Conservation (phyloP, 2,113 vertebrate species). For the Limnothrissa miodon region DNA sequence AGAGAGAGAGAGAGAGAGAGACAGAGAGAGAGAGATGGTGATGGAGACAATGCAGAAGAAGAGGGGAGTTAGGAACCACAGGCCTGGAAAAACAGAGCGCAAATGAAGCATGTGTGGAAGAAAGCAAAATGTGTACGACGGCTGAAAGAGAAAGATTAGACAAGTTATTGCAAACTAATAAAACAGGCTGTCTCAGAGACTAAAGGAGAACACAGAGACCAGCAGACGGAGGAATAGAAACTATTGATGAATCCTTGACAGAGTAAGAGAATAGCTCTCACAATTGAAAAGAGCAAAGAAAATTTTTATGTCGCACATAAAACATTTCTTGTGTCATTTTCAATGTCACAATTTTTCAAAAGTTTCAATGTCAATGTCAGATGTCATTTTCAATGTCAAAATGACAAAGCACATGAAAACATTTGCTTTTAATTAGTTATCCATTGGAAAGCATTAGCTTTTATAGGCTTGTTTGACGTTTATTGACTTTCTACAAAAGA, state of each 20-base stretch:
- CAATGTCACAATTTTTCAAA: too few species aligned
- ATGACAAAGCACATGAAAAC: not conserved
- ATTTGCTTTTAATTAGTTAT: constrained; percentile 16
- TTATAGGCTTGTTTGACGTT: not conserved
- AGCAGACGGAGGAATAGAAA: not conserved
- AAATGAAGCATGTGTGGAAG: not conserved
- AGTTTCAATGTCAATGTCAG: too few species aligned
- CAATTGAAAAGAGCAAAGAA: not conserved
- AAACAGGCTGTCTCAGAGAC: not conserved
- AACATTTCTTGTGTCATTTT: not conserved
- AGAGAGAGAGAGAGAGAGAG: not conserved
- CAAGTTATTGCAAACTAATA: not conserved
- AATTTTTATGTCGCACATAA: not conserved
- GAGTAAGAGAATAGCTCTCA: not conserved
- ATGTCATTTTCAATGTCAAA: not conserved
- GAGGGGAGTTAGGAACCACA: not conserved
- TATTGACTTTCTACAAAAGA: not conserved
- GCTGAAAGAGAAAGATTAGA: not conserved
- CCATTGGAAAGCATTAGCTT: constrained; percentile 10
- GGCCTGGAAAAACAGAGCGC: not conserved
- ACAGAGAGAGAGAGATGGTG: constrained; percentile 14
- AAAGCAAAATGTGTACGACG: not conserved
- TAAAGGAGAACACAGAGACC: not conserved
- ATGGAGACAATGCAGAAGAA: not conserved
- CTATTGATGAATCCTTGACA: not conserved